These are phyloP conservation scores for Spongilla lacustris DNA, from an alignment of 37 sponge, comb jelly and placozoan species.

Conservation along the genomic window DNA sequence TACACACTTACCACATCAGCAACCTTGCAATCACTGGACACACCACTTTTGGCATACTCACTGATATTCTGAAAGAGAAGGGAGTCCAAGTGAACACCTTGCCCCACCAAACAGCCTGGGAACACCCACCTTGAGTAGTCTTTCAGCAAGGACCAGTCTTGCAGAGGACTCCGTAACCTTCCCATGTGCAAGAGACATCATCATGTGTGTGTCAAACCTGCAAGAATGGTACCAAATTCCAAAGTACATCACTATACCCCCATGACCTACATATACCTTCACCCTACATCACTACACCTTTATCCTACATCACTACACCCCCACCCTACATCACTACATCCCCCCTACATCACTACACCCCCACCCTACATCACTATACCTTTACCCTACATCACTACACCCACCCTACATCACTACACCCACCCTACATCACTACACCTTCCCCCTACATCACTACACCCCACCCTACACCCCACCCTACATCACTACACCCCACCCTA, in stretches of 20 bases:
- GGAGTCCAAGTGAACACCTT: background rate
- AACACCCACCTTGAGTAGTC: conserved; percentile 48
- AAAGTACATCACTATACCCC: too few species aligned
- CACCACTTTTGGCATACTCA: conserved; percentile 6
- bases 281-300: too few species aligned
- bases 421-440: too few species aligned
- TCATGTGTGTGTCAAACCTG: conserved; percentile 59
- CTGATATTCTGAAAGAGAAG: background rate
- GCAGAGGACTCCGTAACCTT: conserved; percentile 56
- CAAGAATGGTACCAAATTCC: background rate
- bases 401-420: too few species aligned
- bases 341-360: too few species aligned
- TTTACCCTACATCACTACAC: too few species aligned
- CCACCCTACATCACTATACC: too few species aligned
- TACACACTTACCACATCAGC: conserved; percentile 7
- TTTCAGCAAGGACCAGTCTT: conserved; percentile 52
- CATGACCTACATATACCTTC: background rate
- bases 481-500: too few species aligned
- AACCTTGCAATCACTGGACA: conserved; percentile 19
- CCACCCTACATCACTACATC: too few species aligned
- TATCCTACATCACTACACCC: too few species aligned
- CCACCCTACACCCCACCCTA: too few species aligned
- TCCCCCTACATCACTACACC: too few species aligned
- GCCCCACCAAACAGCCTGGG: background rate
- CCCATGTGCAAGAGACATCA: conserved; percentile 59